Percentiles rank a stretch among this genome's conserved stretches.
Evolutionary conservation across 2,797 vertebrate genomes (phyloP).

Genomic region (Amblyraja radiata): DNA sequence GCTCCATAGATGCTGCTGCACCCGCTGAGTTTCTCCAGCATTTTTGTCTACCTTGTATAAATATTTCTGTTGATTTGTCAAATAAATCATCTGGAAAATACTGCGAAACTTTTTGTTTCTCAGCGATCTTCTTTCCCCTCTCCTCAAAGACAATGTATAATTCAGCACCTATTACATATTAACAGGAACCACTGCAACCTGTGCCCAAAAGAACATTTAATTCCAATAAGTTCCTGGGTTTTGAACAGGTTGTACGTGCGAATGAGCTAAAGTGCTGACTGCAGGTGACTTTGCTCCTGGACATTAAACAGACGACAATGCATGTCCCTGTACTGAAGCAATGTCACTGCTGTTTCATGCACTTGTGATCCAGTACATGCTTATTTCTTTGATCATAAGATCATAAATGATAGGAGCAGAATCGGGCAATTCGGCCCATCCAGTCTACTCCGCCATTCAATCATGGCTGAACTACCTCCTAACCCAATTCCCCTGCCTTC

Average conservation of each 20-base stretch:
- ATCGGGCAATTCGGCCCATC: no score
- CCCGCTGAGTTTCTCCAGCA: no score
- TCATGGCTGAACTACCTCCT: no score
- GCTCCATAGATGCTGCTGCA: no score
- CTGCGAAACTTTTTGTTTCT: slow-evolving; percentile 30
- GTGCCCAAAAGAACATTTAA: slow-evolving; percentile 25
- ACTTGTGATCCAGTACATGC: background rate
- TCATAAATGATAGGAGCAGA: no score
- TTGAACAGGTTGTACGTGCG: slow-evolving; percentile 20
- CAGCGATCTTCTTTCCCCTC: background rate
- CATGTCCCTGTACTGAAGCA: background rate
- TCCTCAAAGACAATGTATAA: slow-evolving; percentile 25
- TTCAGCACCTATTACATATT: slow-evolving; percentile 30
- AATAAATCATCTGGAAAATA: slow-evolving; percentile 32
- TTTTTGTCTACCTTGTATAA: background rate
- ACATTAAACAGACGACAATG: background rate
- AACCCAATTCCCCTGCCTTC: no score
- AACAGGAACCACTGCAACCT: background rate
- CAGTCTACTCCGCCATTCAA: no score
- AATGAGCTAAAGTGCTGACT: background rate
- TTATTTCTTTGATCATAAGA: background rate
- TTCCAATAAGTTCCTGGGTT: background rate
- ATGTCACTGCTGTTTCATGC: background rate
- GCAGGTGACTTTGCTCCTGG: background rate
- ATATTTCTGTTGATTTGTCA: slow-evolving; percentile 28